Conservation (phyloP, 2,797 vertebrate genomes). For the Microcaecilia unicolor region DNA sequence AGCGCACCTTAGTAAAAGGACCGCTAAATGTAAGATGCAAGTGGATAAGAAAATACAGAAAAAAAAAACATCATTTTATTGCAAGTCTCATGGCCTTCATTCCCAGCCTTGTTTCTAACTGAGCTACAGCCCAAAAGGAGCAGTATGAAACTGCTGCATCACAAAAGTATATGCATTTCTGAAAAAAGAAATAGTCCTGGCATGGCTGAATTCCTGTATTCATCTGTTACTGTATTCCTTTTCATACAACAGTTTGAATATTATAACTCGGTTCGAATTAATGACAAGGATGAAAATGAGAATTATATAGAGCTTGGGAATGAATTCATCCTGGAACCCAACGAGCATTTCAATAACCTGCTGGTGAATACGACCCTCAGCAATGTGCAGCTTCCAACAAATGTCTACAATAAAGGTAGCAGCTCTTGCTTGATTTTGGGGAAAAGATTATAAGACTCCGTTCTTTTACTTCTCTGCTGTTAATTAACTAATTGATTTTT, state of each 20-base stretch:
- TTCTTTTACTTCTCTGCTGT: background rate
- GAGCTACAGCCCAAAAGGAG: too few relatives aligned
- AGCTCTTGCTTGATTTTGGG: background rate
- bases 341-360: conserved; percentile 84
- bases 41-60: too few relatives aligned
- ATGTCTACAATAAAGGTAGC: conserved; percentile 93
- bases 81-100: too few relatives aligned
- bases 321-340: conserved; percentile 76
- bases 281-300: conserved; percentile 68
- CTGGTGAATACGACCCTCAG: conserved; percentile 79
- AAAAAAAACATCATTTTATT: too few relatives aligned
- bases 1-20: too few relatives aligned
- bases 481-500: background rate
- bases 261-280: conserved; percentile 83
- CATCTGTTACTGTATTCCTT: too few relatives aligned
- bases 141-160: too few relatives aligned
- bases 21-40: too few relatives aligned
- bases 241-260: conserved; percentile 82
- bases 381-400: conserved; percentile 88
- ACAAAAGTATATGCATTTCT: too few relatives aligned
- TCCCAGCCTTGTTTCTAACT: too few relatives aligned
- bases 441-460: background rate
- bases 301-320: conserved; percentile 73
- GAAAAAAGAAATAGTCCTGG: too few relatives aligned
- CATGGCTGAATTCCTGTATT: too few relatives aligned